Percentiles rank a stretch among this genome's conserved stretches.
Conservation (phyloP, 2,797 vertebrate species). For the Cirrhinus molitorella region DNA sequence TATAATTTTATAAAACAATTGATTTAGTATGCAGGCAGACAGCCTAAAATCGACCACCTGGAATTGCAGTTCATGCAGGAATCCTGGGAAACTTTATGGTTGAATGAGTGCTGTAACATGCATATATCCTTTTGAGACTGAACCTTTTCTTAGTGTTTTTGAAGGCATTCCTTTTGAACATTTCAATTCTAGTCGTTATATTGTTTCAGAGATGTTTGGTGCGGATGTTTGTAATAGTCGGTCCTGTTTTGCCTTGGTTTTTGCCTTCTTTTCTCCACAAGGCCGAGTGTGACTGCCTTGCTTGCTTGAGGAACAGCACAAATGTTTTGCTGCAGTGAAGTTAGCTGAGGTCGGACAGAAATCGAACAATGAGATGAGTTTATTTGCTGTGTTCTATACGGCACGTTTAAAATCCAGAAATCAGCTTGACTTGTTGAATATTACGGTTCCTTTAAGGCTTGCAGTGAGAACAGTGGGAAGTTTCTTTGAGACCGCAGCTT, state of each 20-base stretch:
- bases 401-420: background rate
- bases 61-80: conserved; percentile 8
- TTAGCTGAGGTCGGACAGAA: background rate
- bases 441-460: background rate
- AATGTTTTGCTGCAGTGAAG: conserved; percentile 19
- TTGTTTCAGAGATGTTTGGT: background rate
- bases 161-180: conserved; percentile 44
- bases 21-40: background rate
- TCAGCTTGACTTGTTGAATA: background rate
- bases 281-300: conserved; percentile 26
- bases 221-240: conserved; percentile 34
- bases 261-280: conserved; percentile 48
- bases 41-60: background rate
- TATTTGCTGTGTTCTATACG: conserved; percentile 24
- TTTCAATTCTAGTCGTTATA: background rate
- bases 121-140: background rate
- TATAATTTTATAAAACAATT: conserved; percentile 12
- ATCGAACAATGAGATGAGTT: background rate
- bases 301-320: background rate
- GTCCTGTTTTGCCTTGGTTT: conserved; percentile 69
- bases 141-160: conserved; percentile 14
- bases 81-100: background rate
- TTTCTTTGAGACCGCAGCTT: conserved; percentile 21
- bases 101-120: background rate
- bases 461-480: background rate